Conservation (phyloP, 2,113 vertebrate genomes). For the Grantiella picta region DNA sequence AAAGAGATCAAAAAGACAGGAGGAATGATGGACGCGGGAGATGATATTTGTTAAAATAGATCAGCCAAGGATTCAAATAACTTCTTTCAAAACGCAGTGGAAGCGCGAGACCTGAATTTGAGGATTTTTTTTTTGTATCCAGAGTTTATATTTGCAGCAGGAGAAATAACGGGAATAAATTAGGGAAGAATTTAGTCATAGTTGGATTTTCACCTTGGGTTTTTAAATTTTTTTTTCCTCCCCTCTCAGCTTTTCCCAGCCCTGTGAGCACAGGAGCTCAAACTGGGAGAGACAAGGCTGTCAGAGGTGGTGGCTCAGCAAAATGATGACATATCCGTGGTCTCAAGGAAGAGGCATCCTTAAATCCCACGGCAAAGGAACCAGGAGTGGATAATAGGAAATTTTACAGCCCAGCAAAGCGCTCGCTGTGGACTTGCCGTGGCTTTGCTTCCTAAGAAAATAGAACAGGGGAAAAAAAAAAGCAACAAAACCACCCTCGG, state of each 20-base stretch:
- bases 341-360: slow-evolving; percentile 46
- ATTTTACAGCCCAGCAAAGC: slow-evolving; percentile 23
- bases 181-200: neutral
- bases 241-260: slow-evolving; percentile 28
- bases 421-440: neutral
- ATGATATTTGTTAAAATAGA: slow-evolving; percentile 54
- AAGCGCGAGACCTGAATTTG: neutral
- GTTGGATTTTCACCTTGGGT: neutral
- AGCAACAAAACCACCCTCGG: neutral
- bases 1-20: slow-evolving; percentile 67
- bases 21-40: slow-evolving; percentile 20
- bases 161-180: neutral
- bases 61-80: neutral
- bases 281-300: slow-evolving; percentile 33
- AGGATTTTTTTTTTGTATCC: neutral
- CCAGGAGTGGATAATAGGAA: slow-evolving; percentile 28
- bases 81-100: neutral
- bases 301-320: slow-evolving; percentile 49
- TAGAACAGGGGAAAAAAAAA: neutral
- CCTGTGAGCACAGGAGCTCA: neutral
- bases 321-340: slow-evolving; percentile 61
- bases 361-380: slow-evolving; percentile 50
- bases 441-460: neutral
- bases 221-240: neutral
- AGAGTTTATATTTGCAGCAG: slow-evolving; percentile 2